Conservation (phyloP, 2,797 vertebrate genomes). For the Tokudaia tokunoshimensis region DNA sequence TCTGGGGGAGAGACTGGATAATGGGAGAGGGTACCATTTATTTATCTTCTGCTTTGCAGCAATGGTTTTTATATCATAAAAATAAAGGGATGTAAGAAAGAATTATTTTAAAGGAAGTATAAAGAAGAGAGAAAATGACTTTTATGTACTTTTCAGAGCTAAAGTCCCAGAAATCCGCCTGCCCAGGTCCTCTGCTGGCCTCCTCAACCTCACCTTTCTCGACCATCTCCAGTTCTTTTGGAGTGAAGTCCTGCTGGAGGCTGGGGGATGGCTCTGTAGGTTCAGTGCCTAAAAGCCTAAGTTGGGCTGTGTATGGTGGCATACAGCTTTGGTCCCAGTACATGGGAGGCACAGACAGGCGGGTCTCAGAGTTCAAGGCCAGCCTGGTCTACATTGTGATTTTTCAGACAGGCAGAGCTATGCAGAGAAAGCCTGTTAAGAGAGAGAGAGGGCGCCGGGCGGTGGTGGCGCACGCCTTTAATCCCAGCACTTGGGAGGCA, state of each 20-base stretch:
- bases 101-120: not conserved
- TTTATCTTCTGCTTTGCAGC: not conserved
- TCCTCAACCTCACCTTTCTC: not conserved
- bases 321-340: not conserved
- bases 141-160: accelerated
- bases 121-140: not conserved
- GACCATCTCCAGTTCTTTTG: not conserved
- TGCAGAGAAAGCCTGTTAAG: not conserved
- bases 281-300: not conserved
- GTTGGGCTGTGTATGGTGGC: not conserved
- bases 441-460: no score
- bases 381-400: not conserved
- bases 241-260: not conserved
- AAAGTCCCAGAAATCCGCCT: not conserved
- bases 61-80: not conserved
- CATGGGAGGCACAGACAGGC: not conserved
- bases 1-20: not conserved
- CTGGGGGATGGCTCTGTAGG: not conserved
- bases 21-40: not conserved
- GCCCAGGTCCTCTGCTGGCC: not conserved
- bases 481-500: no score
- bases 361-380: not conserved
- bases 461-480: no score
- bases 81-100: not conserved
- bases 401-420: not conserved